Percentiles rank a stretch among this genome's conserved stretches.
These are phyloP conservation scores for Nomada fucata DNA, from an alignment of 2,888 invertebrate species.

Conservation along the genomic window DNA sequence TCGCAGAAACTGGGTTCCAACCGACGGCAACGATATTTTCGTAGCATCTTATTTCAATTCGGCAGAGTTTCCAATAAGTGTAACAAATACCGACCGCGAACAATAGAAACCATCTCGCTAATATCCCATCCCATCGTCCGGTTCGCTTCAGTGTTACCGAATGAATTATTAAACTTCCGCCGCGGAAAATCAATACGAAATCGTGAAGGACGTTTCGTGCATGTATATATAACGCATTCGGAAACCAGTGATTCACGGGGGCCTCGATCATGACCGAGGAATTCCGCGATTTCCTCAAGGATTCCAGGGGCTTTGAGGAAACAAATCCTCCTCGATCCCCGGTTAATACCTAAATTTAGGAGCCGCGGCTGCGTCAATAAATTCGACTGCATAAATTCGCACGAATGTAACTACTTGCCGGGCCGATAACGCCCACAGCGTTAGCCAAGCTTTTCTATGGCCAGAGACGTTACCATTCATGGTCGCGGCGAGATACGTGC, in stretches of 20 bases:
- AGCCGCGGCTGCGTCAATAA: constrained; percentile 20
- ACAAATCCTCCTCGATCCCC: constrained; percentile 21
- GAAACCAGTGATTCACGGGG: not conserved
- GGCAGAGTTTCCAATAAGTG: too few species aligned
- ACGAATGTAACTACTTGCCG: constrained; percentile 14
- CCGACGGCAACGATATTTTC: too few species aligned
- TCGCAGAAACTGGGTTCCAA: too few species aligned
- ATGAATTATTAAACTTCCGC: not conserved
- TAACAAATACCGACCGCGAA: too few species aligned
- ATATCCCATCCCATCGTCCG: too few species aligned
- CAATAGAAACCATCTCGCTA: too few species aligned
- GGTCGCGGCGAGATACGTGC: constrained; percentile 31
- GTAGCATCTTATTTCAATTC: too few species aligned
- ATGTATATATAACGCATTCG: too few species aligned
- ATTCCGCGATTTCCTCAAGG: not conserved
- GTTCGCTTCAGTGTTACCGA: not conserved
- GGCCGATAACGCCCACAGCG: constrained; percentile 33
- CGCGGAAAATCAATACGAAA: not conserved
- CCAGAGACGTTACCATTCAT: constrained; percentile 32
- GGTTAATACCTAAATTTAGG: constrained; percentile 56
- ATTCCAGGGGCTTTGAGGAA: not conserved
- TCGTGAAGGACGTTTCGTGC: not conserved
- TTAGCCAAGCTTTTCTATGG: constrained; percentile 31
- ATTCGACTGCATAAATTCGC: constrained; percentile 30
- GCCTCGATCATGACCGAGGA: constrained; percentile 5